phyloP scores from a whole-genome alignment of 1,140 invertebrate species.

The Calliphora vicina region DNA sequence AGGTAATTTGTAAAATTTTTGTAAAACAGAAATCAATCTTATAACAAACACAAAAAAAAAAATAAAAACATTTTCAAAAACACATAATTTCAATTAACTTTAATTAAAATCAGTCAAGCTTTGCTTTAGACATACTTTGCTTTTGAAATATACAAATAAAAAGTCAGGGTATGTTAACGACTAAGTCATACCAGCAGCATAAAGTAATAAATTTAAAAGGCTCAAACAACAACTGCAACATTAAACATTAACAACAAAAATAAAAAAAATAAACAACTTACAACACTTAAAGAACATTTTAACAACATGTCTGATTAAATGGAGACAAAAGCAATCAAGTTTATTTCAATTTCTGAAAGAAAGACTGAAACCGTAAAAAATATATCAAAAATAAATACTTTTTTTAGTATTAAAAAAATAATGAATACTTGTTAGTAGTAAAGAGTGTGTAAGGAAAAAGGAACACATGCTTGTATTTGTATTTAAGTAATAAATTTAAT shows the following conservation, averaged over 20 bases:
- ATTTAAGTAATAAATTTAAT: not conserved
- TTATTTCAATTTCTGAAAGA: not conserved
- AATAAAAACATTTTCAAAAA: not conserved
- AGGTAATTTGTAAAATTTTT: too few species aligned
- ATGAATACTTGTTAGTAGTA: not conserved
- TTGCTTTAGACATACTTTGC: too few species aligned
- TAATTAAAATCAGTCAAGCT: not conserved
- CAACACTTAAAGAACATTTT: not conserved
- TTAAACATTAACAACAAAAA: not conserved
- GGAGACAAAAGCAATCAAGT: constrained; percentile 4
- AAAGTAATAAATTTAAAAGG: constrained; percentile 1
- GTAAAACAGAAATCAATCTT: too few species aligned
- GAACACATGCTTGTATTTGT: not conserved
- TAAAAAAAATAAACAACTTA: not conserved
- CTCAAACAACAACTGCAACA: not conserved
- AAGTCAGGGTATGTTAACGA: not conserved
- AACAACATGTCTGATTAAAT: constrained; percentile 11
- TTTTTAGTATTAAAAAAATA: not conserved
- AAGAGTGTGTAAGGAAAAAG: too few species aligned
- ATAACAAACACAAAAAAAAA: too few species aligned
- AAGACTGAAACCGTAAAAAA: not conserved
- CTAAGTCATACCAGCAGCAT: not conserved
- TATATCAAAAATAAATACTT: not conserved
- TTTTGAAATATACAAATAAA: not conserved
- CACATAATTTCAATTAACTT: not conserved